Evolutionary conservation across 2,113 vertebrate genomes (phyloP).

Genomic region (Rhea americana): DNA sequence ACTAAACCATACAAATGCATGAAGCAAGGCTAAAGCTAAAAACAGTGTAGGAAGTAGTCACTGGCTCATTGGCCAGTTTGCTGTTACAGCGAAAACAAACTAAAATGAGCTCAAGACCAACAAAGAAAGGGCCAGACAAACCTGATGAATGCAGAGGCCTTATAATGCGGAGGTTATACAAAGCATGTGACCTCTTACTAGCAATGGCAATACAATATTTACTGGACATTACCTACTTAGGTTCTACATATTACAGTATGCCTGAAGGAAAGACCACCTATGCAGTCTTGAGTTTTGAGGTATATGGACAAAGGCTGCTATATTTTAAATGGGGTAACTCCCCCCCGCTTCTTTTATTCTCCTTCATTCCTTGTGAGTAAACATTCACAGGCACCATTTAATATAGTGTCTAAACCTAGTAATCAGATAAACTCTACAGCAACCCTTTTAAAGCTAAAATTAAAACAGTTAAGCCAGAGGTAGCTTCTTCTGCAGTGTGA

Average conservation of each 20-base stretch:
- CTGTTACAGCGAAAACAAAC: background rate
- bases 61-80: background rate
- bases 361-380: background rate
- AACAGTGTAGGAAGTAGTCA: no score
- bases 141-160: background rate
- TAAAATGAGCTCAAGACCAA: background rate
- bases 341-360: accelerated
- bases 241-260: background rate
- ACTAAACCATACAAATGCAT: no score
- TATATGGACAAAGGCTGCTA: background rate
- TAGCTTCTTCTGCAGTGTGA: background rate
- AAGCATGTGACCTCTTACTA: background rate
- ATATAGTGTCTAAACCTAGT: background rate
- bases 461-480: background rate
- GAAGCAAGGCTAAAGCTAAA: no score
- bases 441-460: background rate
- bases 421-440: background rate
- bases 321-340: background rate
- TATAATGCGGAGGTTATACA: background rate
- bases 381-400: background rate
- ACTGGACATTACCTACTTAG: background rate
- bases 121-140: no score
- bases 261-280: background rate
- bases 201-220: no score
- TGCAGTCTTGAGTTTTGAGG: background rate